Evolutionary conservation across 1,140 invertebrate genomes (phyloP).

Genomic region (Zaprionus vittiger): DNA sequence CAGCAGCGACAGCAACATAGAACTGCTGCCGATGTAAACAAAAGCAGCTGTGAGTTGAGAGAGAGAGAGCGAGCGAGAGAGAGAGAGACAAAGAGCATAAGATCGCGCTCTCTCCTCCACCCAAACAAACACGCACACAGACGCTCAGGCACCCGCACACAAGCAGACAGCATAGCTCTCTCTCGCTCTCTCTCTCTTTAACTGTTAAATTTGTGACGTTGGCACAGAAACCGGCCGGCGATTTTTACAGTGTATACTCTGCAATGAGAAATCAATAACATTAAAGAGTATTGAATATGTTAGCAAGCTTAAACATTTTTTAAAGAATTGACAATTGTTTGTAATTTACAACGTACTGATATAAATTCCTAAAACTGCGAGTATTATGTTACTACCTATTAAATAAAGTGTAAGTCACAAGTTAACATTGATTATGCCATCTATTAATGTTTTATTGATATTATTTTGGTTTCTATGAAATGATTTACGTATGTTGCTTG

Average conservation of each 20-base stretch:
- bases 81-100: conserved; percentile 30
- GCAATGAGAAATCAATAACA: conserved; percentile 15
- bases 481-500: no score
- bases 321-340: neutral
- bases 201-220: conserved; percentile 76
- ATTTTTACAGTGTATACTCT: conserved; percentile 42
- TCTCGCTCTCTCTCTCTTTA: conserved; percentile 55
- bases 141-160: neutral
- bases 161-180: conserved; percentile 7
- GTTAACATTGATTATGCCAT: no score
- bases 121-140: conserved; percentile 3
- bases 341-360: no score
- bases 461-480: no score
- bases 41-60: conserved; percentile 65
- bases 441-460: no score
- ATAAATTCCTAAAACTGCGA: no score
- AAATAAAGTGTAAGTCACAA: no score
- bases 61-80: conserved; percentile 21
- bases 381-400: no score
- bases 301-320: neutral
- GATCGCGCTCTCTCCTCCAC: conserved; percentile 2
- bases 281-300: neutral
- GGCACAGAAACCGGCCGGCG: conserved; percentile 70
- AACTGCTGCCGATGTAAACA: conserved; percentile 65
- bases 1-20: conserved; percentile 46